These are phyloP conservation scores for Caenorhabditis doughertyi DNA, from an alignment of 2,888 invertebrate species.

Conservation along the genomic window DNA sequence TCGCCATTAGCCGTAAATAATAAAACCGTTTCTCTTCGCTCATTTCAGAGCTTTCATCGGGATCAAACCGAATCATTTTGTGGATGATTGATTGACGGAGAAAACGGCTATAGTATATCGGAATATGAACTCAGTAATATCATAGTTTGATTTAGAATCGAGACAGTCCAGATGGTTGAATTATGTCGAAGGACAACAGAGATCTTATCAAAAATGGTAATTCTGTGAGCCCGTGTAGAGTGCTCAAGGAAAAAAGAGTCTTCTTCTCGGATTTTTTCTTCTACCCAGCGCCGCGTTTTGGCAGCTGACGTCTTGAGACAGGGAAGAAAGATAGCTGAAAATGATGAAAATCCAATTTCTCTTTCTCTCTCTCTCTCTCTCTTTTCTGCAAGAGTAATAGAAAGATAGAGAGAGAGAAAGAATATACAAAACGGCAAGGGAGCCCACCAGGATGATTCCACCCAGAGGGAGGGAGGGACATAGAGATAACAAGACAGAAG, in stretches of 20 bases:
- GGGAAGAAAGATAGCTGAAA: conserved; percentile 58
- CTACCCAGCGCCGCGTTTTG: conserved; percentile 45
- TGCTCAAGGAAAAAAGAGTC: conserved; percentile 26
- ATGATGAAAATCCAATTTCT: conserved; percentile 48
- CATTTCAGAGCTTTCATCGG: conserved; percentile 72
- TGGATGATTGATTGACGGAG: neutral
- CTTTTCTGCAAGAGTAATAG: conserved; percentile 18
- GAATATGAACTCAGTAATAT: conserved; percentile 29
- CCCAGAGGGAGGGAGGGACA: conserved; percentile 22
- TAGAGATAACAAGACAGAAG: neutral
- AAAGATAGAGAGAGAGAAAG: conserved; percentile 11
- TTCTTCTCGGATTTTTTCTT: conserved; percentile 27
- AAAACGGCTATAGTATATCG: conserved; percentile 38
- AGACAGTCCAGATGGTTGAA: conserved; percentile 2
- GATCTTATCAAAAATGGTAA: conserved; percentile 20
- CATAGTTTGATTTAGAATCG: too few relatives aligned
- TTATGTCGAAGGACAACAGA: neutral
- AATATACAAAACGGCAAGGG: conserved; percentile 38
- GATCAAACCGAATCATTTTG: conserved; percentile 72
- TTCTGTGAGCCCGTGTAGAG: conserved; percentile 16
- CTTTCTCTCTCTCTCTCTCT: conserved; percentile 6
- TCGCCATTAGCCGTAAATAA: conserved; percentile 82
- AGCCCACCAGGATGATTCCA: conserved; percentile 31
- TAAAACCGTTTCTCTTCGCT: conserved; percentile 81
- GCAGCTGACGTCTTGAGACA: conserved; percentile 59